Evolutionary conservation across 2,113 vertebrate species (phyloP).

Genomic region (Myiozetetes cayanensis): DNA sequence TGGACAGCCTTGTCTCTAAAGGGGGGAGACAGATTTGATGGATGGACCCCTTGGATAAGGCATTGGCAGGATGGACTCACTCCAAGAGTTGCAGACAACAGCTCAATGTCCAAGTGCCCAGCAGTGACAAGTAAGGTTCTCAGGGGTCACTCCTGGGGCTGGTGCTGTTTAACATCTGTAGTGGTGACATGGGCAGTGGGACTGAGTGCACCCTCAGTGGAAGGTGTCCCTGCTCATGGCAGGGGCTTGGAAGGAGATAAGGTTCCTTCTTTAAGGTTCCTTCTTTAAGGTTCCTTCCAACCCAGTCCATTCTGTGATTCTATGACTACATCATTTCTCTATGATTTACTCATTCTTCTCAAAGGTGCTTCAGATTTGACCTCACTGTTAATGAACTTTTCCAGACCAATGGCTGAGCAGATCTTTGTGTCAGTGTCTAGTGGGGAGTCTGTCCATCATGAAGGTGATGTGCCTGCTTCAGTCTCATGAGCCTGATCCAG

Average conservation of each 20-base stretch:
- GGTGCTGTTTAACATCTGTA: not conserved
- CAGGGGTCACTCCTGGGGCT: not conserved
- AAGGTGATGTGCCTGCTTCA: not conserved
- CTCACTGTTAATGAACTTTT: not conserved
- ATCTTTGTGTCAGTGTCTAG: not conserved
- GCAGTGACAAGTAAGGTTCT: not conserved
- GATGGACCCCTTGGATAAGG: not conserved
- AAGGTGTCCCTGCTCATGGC: not conserved
- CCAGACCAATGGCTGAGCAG: not conserved
- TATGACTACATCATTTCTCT: not conserved
- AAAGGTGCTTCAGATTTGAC: not conserved
- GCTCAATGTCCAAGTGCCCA: not conserved
- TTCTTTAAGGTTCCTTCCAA: not conserved
- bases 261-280: not conserved
- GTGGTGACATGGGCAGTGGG: accelerated
- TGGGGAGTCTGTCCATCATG: not conserved
- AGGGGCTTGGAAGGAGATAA: not conserved
- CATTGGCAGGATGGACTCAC: not conserved
- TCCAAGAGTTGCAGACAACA: not conserved
- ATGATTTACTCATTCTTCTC: not conserved
- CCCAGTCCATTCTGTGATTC: not conserved
- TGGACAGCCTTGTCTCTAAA: not conserved
- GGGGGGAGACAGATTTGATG: not conserved
- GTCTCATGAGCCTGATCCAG: not conserved
- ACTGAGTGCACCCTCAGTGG: not conserved